Evolutionary conservation across 2,113 vertebrate genomes (phyloP), one percentile per base, ranked within the genome.

Genomic region (Eurystomus gularis): DNA sequence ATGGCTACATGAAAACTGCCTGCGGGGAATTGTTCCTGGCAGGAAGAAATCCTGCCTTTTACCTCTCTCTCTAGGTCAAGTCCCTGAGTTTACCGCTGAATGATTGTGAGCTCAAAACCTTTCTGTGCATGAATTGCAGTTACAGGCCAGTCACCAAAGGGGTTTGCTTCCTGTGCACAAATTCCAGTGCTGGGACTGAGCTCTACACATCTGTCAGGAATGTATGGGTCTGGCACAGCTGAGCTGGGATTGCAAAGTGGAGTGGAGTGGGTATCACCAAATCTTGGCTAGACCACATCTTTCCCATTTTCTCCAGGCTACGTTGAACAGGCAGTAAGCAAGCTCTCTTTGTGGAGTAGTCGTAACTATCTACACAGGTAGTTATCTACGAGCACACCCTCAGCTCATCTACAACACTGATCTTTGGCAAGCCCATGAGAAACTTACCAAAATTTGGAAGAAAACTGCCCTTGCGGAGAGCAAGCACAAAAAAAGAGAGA

Each of bases 251-350:
- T 42, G 52, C 4, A 4, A 48, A 17, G 11, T 54, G 17, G 16
- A 44, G 6, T 46, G 46, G 17, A 75, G 51, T 33, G 17, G 11
- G 11, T 52, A 35, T 42, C 11, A 2, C 31, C 26, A 6, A 11
- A 19, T 21, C 46, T 40, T 35, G 23, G 24, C n/a, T 44, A 44
- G 49, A n/a, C 15, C 3, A 1, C 21, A 6, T 60, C 44, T 82
- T 79, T 72, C 11, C 49, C 17, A 6, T 64, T 42, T 69, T 95
- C 44, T 61, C 39, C 40, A 44, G 31, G 23, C 0, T 1, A 6
- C 4, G 2, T 2, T 55, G 66, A 78, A 55, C 0, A 0, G 26
- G 12, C 33, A 69, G 33, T 12, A 64, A 75, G 5, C 26, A 78
- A 93, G 54, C 10, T 13, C 16, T 68, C 8, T 51, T 82, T 51